Evolutionary conservation across 2,113 vertebrate species (phyloP), one percentile per base, ranked within the genome.

Genomic region (Dasyurus viverrinus): DNA sequence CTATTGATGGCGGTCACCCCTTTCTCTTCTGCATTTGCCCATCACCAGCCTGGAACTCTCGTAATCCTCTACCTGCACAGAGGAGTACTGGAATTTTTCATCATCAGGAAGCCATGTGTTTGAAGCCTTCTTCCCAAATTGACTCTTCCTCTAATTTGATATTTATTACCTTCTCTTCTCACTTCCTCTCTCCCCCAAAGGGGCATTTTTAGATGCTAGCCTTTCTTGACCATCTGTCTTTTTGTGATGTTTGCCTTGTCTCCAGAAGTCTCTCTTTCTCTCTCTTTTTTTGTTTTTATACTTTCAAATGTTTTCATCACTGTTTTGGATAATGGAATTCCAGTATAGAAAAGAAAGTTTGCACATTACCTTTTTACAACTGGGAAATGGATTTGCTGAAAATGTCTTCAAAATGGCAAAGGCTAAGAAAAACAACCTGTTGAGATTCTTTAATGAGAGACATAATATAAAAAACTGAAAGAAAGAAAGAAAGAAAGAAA

Each of bases 211-310:
- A 90, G 47, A 30, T 90, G 89, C 25, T 52, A 90, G 47, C 47
- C 48, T 52, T 5, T 24, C 47, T 27, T 90, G 25, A 23, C 25
- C 9, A 48, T 90, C 47, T 52, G 47, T 26, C 52, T 89, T 42
- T 92, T 42, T 0, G 0, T 0, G 8, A 91, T 91, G 68, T 0
- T 22, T 10, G 0, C 23, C 89, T 92, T 55, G 52, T 3, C n/a
- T 27, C 47, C 42, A 42, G 68, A 84, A n/a, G n/a, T 84, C 68
- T 84, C 68, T 4, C 0, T n/a, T 19, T n/a, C 4, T 47, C 47
- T 47, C 47, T 47, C 47, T 68, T 76, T n/a, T n/a, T 23, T 23
- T 23, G 2, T 19, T 19, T 7, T 27, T 0, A 2, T 16, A 12
- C 30, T 68, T 36, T 68, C 30, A 68, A 16, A 68, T 14, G 30